Evolutionary conservation across 2,113 vertebrate species (phyloP).

Genomic region (Colossoma macropomum): DNA sequence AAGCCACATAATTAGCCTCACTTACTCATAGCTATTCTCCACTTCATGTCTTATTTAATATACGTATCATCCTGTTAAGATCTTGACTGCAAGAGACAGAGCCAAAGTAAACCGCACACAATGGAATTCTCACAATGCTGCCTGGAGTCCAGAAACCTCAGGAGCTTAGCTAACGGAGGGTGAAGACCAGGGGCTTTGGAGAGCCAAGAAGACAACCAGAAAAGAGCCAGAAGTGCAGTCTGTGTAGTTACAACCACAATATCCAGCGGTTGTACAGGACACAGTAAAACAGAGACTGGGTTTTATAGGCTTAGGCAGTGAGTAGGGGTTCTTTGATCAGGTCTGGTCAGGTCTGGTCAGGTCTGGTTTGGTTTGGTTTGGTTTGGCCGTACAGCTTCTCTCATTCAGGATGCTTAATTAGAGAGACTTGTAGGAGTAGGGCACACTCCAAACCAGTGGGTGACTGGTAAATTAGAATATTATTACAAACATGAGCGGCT

Average conservation of each 20-base stretch:
- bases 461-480: conserved; percentile 80
- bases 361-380: conserved; percentile 36
- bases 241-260: conserved; percentile 52
- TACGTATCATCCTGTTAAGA: conserved; percentile 16
- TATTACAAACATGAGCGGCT: conserved; percentile 79
- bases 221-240: conserved; percentile 18
- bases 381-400: conserved; percentile 65
- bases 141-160: conserved; percentile 68
- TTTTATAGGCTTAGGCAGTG: conserved; percentile 41
- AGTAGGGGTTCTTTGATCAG: conserved; percentile 38
- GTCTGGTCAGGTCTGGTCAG: conserved; percentile 25
- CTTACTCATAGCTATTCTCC: background rate
- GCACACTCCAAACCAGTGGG: conserved; percentile 73
- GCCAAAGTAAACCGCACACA: conserved; percentile 56
- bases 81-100: conserved; percentile 8
- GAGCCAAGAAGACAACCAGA: conserved; percentile 22
- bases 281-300: conserved; percentile 50
- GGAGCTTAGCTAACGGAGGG: conserved; percentile 59
- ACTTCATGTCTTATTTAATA: conserved; percentile 33
- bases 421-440: conserved; percentile 74
- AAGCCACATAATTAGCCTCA: conserved; percentile 15
- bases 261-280: conserved; percentile 14
- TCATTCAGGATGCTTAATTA: conserved; percentile 75
- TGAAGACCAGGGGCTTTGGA: conserved; percentile 64
- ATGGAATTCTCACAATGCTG: conserved; percentile 69